Base-by-base conservation (phyloP, 2,888 invertebrate genomes). In the Nineta flava region DNA sequence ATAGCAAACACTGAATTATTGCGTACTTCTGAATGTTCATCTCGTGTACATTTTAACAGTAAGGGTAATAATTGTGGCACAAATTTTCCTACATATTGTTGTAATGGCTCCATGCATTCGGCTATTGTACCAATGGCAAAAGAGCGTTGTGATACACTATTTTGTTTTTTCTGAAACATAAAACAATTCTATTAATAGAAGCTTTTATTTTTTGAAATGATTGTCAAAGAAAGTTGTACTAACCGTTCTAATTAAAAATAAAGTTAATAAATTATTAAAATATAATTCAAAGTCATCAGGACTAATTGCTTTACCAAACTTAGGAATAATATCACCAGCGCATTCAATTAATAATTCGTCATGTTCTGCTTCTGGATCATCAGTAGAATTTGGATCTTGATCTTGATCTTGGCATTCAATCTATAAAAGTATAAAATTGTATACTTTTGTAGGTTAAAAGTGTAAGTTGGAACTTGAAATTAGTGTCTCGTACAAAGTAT, bases 1-100 rank as follows among this genome's bases (percentile, higher is more conserved):
- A 87, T 66, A 15, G 82, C 86, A 62, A 75, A 87, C 45, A 82
- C 78, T 1, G 83, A 73, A 66, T 87, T 87, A 60, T 84, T 85
- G 48, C 87, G 72, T 1, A 85, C 81, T 63, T 83, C 83, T 46
- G 77, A 76, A 56, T 77, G 76, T 0, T 71, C 61, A 63, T 86
- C 85, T 48, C 70, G 68, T 2, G 77, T 67, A 46, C 77, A 74
- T 47, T 65, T 70, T 51, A 81, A 66, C 60, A 85, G 77, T 9
- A 80, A 61, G 2, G 81, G 78, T 54, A 81, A 70, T 48, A 87
- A 63, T 40, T 74, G 70, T 17, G 72, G 70, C 9, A 79, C 72
- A 60, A 80, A 83, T 15, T 71, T 68, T 17, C 67, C 69, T 1
- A 74, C 64, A 53, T 68, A 70, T 13, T 68, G 64, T 55, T 74